Percentiles rank a stretch among this genome's conserved stretches.
phyloP scores from a whole-genome alignment of 2,113 vertebrate species.

The Verasper variegatus region DNA sequence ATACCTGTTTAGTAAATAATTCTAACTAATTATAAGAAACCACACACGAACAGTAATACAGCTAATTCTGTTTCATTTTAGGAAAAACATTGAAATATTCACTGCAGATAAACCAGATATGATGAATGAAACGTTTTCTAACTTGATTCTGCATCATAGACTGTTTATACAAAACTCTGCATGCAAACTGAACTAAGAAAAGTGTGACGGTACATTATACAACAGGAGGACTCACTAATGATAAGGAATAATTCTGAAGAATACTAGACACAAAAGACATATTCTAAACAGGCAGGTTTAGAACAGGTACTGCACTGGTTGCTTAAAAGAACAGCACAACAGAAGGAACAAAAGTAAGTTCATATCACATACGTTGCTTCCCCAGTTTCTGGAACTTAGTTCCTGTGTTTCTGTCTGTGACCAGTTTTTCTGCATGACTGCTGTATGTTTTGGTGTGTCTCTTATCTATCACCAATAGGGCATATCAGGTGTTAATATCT shows the following conservation, averaged over 20 bases:
- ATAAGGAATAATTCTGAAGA: too few species aligned
- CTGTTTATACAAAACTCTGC: too few species aligned
- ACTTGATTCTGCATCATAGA: too few species aligned
- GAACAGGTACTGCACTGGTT: neutral
- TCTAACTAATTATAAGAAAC: too few species aligned
- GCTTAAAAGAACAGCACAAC: neutral
- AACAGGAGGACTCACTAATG: too few species aligned
- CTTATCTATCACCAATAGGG: neutral
- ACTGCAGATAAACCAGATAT: too few species aligned
- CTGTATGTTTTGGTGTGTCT: neutral
- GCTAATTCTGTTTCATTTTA: neutral
- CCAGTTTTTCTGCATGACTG: neutral
- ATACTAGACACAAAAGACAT: too few species aligned
- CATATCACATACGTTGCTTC: neutral
- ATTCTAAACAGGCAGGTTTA: too few species aligned
- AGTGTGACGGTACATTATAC: too few species aligned
- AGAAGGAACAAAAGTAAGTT: neutral
- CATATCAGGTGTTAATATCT: conserved; percentile 12
- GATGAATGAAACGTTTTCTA: too few species aligned
- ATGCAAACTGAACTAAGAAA: too few species aligned
- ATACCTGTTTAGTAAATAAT: neutral
- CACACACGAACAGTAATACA: too few species aligned
- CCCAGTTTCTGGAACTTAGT: neutral
- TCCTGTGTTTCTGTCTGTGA: conserved; percentile 11
- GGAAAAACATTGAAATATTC: neutral